These are phyloP conservation scores for Cladopsammia gracilis DNA, from an alignment of 64 coral and sea anemone genomes.

Conservation along the genomic window DNA sequence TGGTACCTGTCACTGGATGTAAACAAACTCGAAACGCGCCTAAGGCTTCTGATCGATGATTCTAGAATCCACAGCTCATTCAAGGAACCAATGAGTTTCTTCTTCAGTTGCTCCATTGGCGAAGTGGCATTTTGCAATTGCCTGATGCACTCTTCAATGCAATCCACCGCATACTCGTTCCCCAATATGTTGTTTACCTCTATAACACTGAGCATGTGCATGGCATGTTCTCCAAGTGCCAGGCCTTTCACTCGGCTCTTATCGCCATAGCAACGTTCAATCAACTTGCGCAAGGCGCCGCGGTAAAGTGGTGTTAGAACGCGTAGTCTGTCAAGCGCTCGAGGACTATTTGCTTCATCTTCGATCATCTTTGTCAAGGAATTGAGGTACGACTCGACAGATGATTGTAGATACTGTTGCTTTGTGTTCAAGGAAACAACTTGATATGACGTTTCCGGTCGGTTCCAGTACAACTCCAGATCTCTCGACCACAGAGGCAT, in stretches of 20 bases:
- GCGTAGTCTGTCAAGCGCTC: conserved; percentile 31
- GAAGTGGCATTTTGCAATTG: conserved; percentile 72
- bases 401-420: conserved; percentile 54
- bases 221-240: conserved; percentile 82
- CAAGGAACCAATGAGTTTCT: conserved; percentile 14
- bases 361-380: conserved; percentile 24
- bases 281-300: conserved; percentile 76
- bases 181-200: conserved; percentile 93
- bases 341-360: neutral
- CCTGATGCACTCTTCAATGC: conserved; percentile 82
- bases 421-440: conserved; percentile 57
- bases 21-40: conserved; percentile 9
- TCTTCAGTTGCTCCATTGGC: conserved; percentile 84
- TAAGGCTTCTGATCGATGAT: conserved; percentile 16
- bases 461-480: conserved; percentile 80
- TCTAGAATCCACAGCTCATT: conserved; percentile 25
- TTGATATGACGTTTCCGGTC: conserved; percentile 68
- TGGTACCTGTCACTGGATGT: conserved; percentile 46
- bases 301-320: conserved; percentile 59
- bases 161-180: conserved; percentile 69
- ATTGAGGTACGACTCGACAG: conserved; percentile 49
- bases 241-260: conserved; percentile 66
- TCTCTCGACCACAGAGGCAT: conserved; percentile 80
- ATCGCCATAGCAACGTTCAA: conserved; percentile 67
- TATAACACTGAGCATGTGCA: conserved; percentile 87